Conservation (phyloP, 2,113 vertebrate species). For the Phyllopteryx taeniolatus region DNA sequence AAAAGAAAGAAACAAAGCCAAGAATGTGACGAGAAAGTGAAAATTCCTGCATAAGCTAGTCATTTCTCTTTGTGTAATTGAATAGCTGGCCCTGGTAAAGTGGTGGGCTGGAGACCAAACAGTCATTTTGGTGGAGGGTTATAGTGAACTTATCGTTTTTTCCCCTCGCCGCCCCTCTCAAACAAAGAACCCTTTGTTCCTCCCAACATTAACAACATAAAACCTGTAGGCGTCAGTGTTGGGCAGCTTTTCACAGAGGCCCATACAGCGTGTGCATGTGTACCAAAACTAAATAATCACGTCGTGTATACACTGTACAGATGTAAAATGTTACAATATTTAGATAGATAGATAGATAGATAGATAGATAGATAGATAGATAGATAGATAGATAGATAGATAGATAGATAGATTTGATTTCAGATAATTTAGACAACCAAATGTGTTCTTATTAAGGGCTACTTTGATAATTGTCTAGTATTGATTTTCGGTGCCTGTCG, state of each 20-base stretch:
- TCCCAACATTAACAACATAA: conserved; percentile 2
- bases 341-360: background rate
- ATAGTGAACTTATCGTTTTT: conserved; percentile 2
- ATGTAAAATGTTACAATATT: no score
- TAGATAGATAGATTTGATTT: background rate
- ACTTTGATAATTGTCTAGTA: no score
- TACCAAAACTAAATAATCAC: background rate
- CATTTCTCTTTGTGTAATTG: background rate
- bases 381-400: background rate
- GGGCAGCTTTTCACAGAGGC: conserved; percentile 23
- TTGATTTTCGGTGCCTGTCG: no score
- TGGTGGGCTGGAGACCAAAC: background rate
- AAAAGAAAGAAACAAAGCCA: background rate
- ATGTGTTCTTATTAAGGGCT: no score
- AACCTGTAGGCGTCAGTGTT: conserved; percentile 57
- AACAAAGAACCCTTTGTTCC: conserved; percentile 59
- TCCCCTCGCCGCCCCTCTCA: background rate
- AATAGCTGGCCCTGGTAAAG: conserved; percentile 12
- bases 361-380: background rate
- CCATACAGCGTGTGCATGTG: no score
- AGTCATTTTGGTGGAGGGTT: conserved; percentile 1
- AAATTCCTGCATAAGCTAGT: background rate
- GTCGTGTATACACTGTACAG: background rate
- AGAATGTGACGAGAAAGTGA: background rate
- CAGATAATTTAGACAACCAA: no score